A percentile compares a stretch with the other conserved stretches of the same genome.
Evolutionary conservation across 2,888 invertebrate genomes (phyloP).

Genomic region (Drosophila subquinaria): DNA sequence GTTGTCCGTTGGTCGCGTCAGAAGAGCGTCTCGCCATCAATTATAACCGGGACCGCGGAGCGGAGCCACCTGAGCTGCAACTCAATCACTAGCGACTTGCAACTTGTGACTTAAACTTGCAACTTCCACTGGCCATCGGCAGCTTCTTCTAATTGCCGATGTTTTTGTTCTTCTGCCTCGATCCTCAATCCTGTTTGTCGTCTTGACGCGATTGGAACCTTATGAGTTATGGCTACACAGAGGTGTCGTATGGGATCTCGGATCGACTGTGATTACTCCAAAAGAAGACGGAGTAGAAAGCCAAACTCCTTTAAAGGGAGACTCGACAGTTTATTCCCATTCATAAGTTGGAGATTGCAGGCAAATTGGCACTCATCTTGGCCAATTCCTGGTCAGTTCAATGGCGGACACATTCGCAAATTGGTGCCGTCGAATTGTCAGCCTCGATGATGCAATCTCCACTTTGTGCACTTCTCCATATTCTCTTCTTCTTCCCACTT

Average conservation of each 20-base stretch:
- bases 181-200: constrained; percentile 27
- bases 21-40: constrained; percentile 67
- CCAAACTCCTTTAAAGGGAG: constrained; percentile 41
- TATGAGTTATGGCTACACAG: constrained; percentile 59
- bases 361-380: constrained; percentile 62
- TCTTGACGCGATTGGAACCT: constrained; percentile 31
- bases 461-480: constrained; percentile 17
- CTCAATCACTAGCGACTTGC: constrained; percentile 65
- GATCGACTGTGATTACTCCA: constrained; percentile 32
- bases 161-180: constrained; percentile 50
- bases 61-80: constrained; percentile 72
- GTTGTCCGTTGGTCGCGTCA: constrained; percentile 35
- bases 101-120: constrained; percentile 16
- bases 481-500: constrained; percentile 25
- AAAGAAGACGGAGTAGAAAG: constrained; percentile 59
- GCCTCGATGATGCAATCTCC: constrained; percentile 64
- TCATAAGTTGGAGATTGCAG: constrained; percentile 33
- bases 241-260: constrained; percentile 55
- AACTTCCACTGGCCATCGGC: constrained; percentile 61
- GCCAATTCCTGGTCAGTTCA: constrained; percentile 22
- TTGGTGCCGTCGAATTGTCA: constrained; percentile 44
- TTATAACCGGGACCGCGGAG: constrained; percentile 55
- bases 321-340: constrained; percentile 26
- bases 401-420: constrained; percentile 56
- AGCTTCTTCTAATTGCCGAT: constrained; percentile 70